Evolutionary conservation across 2,888 invertebrate species (phyloP).

Genomic region (Cryptus armator): DNA sequence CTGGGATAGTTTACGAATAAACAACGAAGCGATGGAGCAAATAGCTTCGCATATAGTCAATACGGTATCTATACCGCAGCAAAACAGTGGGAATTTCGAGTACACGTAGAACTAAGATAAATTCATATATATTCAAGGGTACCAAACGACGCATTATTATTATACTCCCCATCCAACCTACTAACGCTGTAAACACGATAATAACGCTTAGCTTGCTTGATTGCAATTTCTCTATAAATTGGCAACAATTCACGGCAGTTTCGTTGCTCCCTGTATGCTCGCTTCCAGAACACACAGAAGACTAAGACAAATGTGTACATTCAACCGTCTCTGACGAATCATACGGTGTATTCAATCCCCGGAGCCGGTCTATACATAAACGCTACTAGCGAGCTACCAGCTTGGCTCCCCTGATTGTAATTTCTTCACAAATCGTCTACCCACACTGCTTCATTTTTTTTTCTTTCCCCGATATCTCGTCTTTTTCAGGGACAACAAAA

Average conservation of each 20-base stretch:
- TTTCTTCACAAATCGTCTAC: constrained; percentile 6
- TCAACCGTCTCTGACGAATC: not conserved
- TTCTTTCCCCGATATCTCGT: constrained; percentile 5
- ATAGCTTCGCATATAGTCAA: not conserved
- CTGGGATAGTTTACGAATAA: constrained; percentile 33
- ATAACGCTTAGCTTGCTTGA: constrained; percentile 16
- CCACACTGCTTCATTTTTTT: constrained; percentile 1
- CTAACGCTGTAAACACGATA: not conserved
- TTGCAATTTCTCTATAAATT: constrained; percentile 8
- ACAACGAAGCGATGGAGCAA: constrained; percentile 14
- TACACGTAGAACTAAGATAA: not conserved
- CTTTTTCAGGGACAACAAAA: constrained; percentile 1
- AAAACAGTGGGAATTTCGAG: not conserved
- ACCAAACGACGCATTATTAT: not conserved
- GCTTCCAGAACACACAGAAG: not conserved
- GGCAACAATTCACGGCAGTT: not conserved
- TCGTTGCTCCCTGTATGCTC: not conserved
- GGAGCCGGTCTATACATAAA: too few relatives aligned
- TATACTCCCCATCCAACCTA: not conserved
- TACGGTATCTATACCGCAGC: not conserved
- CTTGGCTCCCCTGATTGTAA: constrained; percentile 11
- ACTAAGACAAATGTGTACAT: not conserved
- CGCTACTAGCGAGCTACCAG: too few relatives aligned
- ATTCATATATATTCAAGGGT: not conserved
- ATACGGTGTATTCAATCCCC: not conserved